Base-by-base conservation (phyloP, 1,140 invertebrate genomes). In the Orussus abietinus region DNA sequence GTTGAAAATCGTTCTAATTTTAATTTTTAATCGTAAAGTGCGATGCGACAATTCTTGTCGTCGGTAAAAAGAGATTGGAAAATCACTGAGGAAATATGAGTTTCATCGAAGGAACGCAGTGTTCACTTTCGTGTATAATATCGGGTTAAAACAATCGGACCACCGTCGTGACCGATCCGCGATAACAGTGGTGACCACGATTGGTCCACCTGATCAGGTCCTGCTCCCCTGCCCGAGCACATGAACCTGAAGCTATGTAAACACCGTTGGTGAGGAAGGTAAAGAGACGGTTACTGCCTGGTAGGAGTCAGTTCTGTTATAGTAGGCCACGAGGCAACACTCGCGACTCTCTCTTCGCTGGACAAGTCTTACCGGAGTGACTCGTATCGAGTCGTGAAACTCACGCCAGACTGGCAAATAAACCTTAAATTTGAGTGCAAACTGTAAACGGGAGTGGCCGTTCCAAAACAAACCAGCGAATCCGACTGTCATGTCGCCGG, bases 261-360 rank as follows among this genome's bases (percentile, higher is more conserved):
- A 62, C 59, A 59, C 49, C 55, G 50, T 52, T 49, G 50, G 47
- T 44, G 48, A 29, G 14, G 15, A 5, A 57, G 46, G 61, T 63
- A 66, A 66, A 62, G 52, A 59, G 59, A 57, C 50, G 47, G 47
- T 34, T 31, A 38, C 37, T 7, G 31, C 21, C 39, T 46, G 61
- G 69, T 68, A 64, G 69, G 66, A 72, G 68, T 68, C 57, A 66
- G 69, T 72, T 72, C 66, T 69, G 68, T 70, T 72, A 73, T 72
- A 73, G 70, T 73, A 73, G 70, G 70, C 70, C 70, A 73, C 63
- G 56, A 72, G 60, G 64, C 58, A 66, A 60, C 55, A 37, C 45
- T 44, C 37, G 38, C 53, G 49, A 55, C 53, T 55, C 60, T 63
- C 62, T 65, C 57, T 56, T 57, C 51, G 35, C 38, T 54, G 48